Percentiles rank a stretch among this genome's conserved stretches.
phyloP scores from a whole-genome alignment of 2,113 vertebrate species.

The Microcebus lehilahytsara region DNA sequence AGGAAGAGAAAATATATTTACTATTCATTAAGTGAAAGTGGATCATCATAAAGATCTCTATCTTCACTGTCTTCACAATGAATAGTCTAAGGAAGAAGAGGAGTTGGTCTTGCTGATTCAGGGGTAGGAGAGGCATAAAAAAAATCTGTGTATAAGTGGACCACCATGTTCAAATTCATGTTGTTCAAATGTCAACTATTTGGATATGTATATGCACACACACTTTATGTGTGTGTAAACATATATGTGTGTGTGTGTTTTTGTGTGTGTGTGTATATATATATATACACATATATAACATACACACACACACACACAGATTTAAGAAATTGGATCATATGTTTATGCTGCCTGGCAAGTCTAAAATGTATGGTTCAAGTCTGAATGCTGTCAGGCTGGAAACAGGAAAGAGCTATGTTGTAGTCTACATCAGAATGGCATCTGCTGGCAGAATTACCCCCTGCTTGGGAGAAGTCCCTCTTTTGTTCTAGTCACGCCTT shows the following conservation, averaged over 20 bases:
- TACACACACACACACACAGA: fast-evolving
- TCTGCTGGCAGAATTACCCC: too few species aligned
- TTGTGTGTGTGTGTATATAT: too few species aligned
- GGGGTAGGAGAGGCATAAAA: neutral
- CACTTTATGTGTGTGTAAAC: too few species aligned
- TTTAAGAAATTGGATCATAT: neutral
- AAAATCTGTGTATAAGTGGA: neutral
- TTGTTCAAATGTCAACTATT: neutral
- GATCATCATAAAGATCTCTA: neutral
- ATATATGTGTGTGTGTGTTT: too few species aligned
- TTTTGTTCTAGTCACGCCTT: too few species aligned
- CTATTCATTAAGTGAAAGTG: neutral
- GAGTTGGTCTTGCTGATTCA: neutral
- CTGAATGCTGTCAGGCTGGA: neutral
- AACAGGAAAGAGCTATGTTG: neutral
- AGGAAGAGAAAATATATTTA: too few species aligned
- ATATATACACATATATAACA: too few species aligned
- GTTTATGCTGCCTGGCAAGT: neutral
- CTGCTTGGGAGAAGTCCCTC: neutral
- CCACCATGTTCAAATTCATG: neutral
- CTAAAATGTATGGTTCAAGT: neutral
- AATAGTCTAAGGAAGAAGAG: neutral
- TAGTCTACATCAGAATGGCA: neutral
- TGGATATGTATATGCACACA: too few species aligned
- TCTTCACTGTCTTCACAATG: neutral